A percentile compares a stretch with the other conserved stretches of the same genome.
Conservation (phyloP, 2,888 invertebrate genomes). For the Drosophila borborema region DNA sequence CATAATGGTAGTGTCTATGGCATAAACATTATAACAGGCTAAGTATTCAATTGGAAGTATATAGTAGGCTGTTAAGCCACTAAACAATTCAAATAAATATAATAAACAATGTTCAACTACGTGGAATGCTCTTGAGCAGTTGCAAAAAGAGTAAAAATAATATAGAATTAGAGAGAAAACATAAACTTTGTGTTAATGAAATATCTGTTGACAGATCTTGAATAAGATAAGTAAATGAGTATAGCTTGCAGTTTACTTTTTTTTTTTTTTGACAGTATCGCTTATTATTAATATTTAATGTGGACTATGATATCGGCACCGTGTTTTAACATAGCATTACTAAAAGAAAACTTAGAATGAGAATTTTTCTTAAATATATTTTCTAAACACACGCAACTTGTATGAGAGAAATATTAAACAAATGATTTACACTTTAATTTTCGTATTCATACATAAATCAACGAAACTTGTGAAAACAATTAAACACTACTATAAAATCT, state of each 20-base stretch:
- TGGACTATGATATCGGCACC: conserved; percentile 27
- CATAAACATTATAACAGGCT: conserved; percentile 63
- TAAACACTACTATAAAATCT: conserved; percentile 50
- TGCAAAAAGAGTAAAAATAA: conserved; percentile 14
- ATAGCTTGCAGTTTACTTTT: conserved; percentile 20
- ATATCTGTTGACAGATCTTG: conserved; percentile 1
- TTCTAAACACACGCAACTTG: conserved; percentile 37
- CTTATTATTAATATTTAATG: conserved; percentile 38
- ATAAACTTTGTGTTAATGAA: background rate
- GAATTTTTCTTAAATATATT: conserved; percentile 26
- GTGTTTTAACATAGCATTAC: conserved; percentile 37
- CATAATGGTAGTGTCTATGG: conserved; percentile 45
- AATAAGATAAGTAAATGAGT: conserved; percentile 37
- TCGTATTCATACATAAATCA: conserved; percentile 35
- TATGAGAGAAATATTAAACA: conserved; percentile 11
- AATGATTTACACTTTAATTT: conserved; percentile 32
- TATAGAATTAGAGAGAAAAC: background rate
- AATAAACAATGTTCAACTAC: conserved; percentile 28
- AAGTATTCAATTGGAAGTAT: conserved; percentile 38
- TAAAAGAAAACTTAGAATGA: conserved; percentile 25
- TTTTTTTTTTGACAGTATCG: conserved; percentile 5
- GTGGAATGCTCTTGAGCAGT: conserved; percentile 37
- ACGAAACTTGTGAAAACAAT: conserved; percentile 59
- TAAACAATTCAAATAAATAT: conserved; percentile 13
- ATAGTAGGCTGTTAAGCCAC: conserved; percentile 6